Conservation (phyloP, 2,888 invertebrate genomes). For the Bellardia bayeri region DNA sequence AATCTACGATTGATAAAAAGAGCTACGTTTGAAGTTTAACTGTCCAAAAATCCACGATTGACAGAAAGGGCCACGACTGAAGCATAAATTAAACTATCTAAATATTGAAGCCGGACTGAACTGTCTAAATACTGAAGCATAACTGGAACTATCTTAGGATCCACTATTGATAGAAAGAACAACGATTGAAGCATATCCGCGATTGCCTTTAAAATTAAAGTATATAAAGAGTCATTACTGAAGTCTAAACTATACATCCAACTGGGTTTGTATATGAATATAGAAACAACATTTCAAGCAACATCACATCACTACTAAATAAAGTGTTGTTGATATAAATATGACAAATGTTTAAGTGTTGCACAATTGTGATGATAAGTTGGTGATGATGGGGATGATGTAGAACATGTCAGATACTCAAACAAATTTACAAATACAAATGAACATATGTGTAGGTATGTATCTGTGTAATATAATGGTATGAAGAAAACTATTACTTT, state of each 20-base stretch:
- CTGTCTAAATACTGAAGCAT: too few species aligned
- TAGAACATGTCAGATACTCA: constrained; percentile 45
- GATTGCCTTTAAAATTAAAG: too few species aligned
- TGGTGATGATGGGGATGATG: constrained; percentile 51
- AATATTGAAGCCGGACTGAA: too few species aligned
- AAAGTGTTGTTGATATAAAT: constrained; percentile 70
- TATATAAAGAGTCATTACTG: too few species aligned
- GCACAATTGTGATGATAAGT: constrained; percentile 57
- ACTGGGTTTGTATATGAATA: background rate
- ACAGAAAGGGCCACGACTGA: too few species aligned
- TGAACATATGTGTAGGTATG: background rate
- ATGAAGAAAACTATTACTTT: constrained; percentile 24
- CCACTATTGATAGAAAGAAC: too few species aligned
- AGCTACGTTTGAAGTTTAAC: too few species aligned
- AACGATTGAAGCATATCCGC: too few species aligned
- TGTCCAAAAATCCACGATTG: too few species aligned
- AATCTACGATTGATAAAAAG: too few species aligned
- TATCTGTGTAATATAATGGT: background rate
- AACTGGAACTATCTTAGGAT: too few species aligned
- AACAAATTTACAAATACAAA: constrained; percentile 4
- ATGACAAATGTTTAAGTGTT: constrained; percentile 72
- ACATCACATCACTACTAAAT: constrained; percentile 59
- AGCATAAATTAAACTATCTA: too few species aligned
- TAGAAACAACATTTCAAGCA: constrained; percentile 53
- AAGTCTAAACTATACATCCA: constrained; percentile 8